Percentiles rank a stretch among this genome's conserved stretches.
Conservation (phyloP, 2,888 invertebrate genomes). For the Drosophila pegasa region DNA sequence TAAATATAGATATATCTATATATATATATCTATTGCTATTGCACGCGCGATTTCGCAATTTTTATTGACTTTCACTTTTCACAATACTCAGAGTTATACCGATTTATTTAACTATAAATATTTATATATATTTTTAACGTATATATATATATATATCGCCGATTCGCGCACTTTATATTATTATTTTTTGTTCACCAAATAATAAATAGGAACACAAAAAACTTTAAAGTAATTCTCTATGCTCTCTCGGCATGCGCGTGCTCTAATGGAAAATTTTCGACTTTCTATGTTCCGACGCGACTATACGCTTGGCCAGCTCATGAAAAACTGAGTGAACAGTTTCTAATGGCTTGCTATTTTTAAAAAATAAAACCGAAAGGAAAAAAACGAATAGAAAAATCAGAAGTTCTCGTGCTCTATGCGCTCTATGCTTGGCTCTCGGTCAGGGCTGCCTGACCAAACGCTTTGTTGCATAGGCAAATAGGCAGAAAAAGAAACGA, state of each 20-base stretch:
- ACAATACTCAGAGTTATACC: constrained; percentile 8
- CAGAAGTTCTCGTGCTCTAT: constrained; percentile 6
- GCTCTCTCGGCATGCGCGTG: constrained; percentile 31
- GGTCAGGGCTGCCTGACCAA: constrained; percentile 20
- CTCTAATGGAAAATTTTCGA: constrained; percentile 45
- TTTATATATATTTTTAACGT: not conserved
- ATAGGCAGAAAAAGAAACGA: not conserved
- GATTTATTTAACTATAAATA: constrained; percentile 5
- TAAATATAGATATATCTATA: constrained; percentile 26
- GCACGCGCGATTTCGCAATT: constrained; percentile 77
- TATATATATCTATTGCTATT: constrained; percentile 33
- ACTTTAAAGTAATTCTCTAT: constrained; percentile 36
- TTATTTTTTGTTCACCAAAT: constrained; percentile 7
- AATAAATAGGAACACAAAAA: constrained; percentile 7
- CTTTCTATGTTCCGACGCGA: constrained; percentile 53
- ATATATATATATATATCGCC: constrained; percentile 6
- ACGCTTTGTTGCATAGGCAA: constrained; percentile 23
- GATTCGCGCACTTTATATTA: constrained; percentile 21
- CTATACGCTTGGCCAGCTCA: constrained; percentile 82
- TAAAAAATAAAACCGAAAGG: constrained; percentile 56
- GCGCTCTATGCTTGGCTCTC: constrained; percentile 17
- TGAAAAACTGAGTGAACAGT: constrained; percentile 82
- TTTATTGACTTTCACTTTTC: constrained; percentile 68
- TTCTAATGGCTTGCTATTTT: constrained; percentile 80
- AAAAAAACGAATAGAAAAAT: not conserved